Percentiles rank a stretch among this genome's conserved stretches.
These are phyloP conservation scores for Amiota mariae DNA, from an alignment of 2,888 invertebrate species.

Conservation along the genomic window DNA sequence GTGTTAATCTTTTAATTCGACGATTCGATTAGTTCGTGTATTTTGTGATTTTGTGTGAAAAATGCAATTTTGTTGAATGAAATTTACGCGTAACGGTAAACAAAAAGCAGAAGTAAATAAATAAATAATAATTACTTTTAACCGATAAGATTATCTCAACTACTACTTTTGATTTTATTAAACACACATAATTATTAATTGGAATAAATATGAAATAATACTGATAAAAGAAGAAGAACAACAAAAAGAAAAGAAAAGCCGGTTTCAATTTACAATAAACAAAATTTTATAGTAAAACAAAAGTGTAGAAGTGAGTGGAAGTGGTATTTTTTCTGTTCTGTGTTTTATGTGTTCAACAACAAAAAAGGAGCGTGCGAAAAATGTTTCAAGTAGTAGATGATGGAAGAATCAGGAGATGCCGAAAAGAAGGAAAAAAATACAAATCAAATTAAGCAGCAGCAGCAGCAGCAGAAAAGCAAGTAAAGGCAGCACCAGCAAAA, in stretches of 20 bases:
- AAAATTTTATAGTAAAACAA: background rate
- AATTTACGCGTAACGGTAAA: conserved; percentile 54
- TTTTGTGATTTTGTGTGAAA: too few relatives aligned
- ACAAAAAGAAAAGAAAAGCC: conserved; percentile 41
- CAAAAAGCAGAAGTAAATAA: conserved; percentile 30
- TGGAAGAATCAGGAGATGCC: background rate
- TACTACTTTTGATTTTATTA: too few relatives aligned
- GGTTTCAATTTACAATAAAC: conserved; percentile 36
- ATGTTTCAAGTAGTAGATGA: conserved; percentile 41
- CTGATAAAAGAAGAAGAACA: conserved; percentile 30
- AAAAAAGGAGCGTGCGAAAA: conserved; percentile 20
- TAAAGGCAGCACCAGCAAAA: conserved; percentile 37
- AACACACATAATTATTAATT: background rate
- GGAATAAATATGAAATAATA: conserved; percentile 43
- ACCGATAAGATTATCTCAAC: background rate
- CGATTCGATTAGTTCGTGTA: too few relatives aligned
- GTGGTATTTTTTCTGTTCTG: conserved; percentile 35
- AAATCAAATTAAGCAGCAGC: conserved; percentile 53
- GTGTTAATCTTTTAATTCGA: too few relatives aligned
- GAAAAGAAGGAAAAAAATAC: conserved; percentile 16
- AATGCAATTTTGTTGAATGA: too few relatives aligned
- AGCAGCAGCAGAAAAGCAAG: conserved; percentile 35
- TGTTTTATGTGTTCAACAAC: background rate
- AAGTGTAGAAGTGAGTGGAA: conserved; percentile 24
- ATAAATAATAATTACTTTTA: background rate